Evolutionary conservation across 2,797 vertebrate genomes (phyloP), one percentile per base, ranked within the genome.

Genomic region (Macropus fuliginosus): DNA sequence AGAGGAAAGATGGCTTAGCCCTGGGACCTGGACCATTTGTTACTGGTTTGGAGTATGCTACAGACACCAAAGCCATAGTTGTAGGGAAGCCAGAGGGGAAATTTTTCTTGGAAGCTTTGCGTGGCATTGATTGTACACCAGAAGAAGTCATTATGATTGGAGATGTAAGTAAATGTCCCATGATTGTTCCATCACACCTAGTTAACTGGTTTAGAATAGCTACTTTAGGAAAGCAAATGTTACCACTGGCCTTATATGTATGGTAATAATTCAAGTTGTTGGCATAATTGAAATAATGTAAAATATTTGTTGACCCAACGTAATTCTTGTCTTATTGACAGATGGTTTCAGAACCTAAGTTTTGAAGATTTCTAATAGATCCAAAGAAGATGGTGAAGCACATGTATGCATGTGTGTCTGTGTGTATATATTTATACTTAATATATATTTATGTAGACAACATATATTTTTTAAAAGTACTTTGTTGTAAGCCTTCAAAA

Each of bases 11-110:
- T 0, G 99, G 99, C 13, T 97, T 99, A 97, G 99, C 99, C 2
- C 98, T 99, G n/a, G 99, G 99, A 5, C 99, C 99, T 0, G 99
- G 99, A 12, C 99, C 99, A 12, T 99, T 99, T 27, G 99, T 99
- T 27, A 97, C 99, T 0, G 99, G 99, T 3, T 98, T 99, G 95
- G 99, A 99, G 97, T 99, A 99, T 0, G 99, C 99, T 0, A 98
- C 99, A 0, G 99, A 99, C 96, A 98, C 98, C 81, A 98, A 98
- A 95, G 99, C 99, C 3, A 99, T 97, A 0, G 99, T 99, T 0
- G 99, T 99, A 97, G 99, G 99, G 34, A 99, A 99, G 94, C 99
- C 99, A 0, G 99, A 99, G 97, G 98, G 98, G 91, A 99, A 99
- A 0, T 99, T 99, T 98, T 99, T 99, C 97, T 96, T 99, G 31